Evolutionary conservation across 1,140 invertebrate species (phyloP), one percentile per base, ranked within the genome.

Genomic region (Drosophila takahashii): DNA sequence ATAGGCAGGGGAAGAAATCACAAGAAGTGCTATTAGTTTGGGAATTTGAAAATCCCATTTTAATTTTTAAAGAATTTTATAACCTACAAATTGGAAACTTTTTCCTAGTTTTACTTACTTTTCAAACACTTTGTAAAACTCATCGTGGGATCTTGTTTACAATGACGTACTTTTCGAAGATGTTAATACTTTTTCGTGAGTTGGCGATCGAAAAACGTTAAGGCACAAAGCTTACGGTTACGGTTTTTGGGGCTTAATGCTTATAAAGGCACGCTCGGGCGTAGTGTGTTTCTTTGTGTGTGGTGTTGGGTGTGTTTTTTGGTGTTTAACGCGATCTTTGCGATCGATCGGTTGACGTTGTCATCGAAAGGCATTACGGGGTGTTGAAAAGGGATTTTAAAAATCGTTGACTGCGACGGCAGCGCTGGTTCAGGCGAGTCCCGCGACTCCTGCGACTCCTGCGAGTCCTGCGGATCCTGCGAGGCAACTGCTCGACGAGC

Each of bases 341-440:
- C 37, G 48, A 48, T 65, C 44, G 53, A 50, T 52, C 39, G 34
- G 34, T 76, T 73, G 39, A 56, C 60, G 71, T 64, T 67, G 51
- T 67, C 56, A 62, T 77, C 61, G 64, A 65, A 81, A 84, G 76
- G 81, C 81, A 80, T 79, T 16, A 72, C 70, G 62, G 75, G 62
- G 67, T 74, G 67, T 62, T 42, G 16, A 69, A 79, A 67, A 57
- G 76, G 65, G 84, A 90, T 89, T 89, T 89, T 90, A 84, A 80
- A 89, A 89, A 89, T 89, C 84, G 80, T 84, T 84, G 77, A 89
- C 84, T 89, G 70, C 84, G 65, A 64, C 84, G 79, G 72, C 84
- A 89, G 80, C 58, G 48, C 84, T 56, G 76, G 60, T 56, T 71
- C 52, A 70, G 73, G 64, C 27, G 59, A 42, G 37, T 62, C 59